These are phyloP conservation scores for Marisa cornuarietis DNA, from an alignment of 1,140 invertebrate species.

Conservation along the genomic window DNA sequence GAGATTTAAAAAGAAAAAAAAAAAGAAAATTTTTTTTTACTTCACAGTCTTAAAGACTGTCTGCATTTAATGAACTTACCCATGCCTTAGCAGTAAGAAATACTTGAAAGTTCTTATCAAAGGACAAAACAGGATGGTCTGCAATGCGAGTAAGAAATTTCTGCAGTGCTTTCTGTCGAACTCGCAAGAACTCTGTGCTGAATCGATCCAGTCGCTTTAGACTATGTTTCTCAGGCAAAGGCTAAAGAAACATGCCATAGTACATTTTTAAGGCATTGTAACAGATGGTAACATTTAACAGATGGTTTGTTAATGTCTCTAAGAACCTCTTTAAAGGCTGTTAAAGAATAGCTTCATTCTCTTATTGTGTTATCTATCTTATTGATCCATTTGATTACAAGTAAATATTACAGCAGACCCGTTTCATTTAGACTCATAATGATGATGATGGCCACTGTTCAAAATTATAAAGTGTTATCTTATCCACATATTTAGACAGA, in stretches of 20 bases:
- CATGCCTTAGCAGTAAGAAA: conserved; percentile 77
- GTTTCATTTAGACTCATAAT: too few relatives aligned
- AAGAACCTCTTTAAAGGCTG: too few relatives aligned
- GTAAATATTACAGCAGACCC: too few relatives aligned
- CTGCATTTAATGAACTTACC: conserved; percentile 61
- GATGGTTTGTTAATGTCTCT: too few relatives aligned
- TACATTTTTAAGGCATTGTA: not conserved
- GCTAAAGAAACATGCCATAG: conserved; percentile 67
- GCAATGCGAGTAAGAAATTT: conserved; percentile 75
- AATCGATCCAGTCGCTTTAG: conserved; percentile 78
- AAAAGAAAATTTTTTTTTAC: not conserved
- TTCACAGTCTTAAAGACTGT: not conserved
- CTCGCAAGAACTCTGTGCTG: conserved; percentile 78
- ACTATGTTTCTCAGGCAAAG: conserved; percentile 79
- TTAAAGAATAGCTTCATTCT: too few relatives aligned
- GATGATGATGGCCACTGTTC: too few relatives aligned
- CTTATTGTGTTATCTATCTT: too few relatives aligned
- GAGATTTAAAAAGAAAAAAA: not conserved
- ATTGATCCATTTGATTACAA: too few relatives aligned
- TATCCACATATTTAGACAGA: too few relatives aligned
- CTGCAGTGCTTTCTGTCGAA: conserved; percentile 77
- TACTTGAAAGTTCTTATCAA: conserved; percentile 74
- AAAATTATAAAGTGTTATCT: too few relatives aligned
- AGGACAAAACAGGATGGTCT: conserved; percentile 79
- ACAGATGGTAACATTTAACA: not conserved